Evolutionary conservation across 2,797 vertebrate species (phyloP).

Genomic region (Urophycis tenuis): DNA sequence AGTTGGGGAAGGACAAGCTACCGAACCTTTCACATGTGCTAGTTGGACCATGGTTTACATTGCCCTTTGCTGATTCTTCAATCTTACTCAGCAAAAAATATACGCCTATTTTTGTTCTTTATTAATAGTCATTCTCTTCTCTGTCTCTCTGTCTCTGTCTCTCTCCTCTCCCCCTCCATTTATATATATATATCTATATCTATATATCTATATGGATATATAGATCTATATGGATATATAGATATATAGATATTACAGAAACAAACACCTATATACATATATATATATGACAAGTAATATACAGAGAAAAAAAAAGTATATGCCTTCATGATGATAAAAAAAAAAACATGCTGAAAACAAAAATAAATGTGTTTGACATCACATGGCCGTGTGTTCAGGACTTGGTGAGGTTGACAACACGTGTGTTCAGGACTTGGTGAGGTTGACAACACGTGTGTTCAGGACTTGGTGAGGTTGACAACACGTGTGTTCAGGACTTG

Average conservation of each 20-base stretch:
- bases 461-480: constrained; percentile 68
- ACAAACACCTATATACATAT: constrained; percentile 57
- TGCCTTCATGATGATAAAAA: constrained; percentile 74
- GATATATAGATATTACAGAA: constrained; percentile 46
- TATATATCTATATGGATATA: constrained; percentile 66
- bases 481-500: constrained; percentile 71
- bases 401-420: constrained; percentile 68
- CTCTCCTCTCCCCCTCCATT: constrained; percentile 25
- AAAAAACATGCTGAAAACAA: constrained; percentile 87
- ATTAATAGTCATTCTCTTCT: constrained; percentile 74
- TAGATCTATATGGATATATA: constrained; percentile 35
- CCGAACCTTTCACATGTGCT: constrained; percentile 73
- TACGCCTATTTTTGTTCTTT: constrained; percentile 83
- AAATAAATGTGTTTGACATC: constrained; percentile 87
- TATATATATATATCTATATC: constrained; percentile 75
- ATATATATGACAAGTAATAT: constrained; percentile 79
- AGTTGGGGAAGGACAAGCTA: constrained; percentile 76
- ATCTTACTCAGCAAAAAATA: constrained; percentile 90
- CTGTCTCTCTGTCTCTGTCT: constrained; percentile 43
- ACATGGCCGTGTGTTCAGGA: constrained; percentile 78
- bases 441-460: constrained; percentile 82
- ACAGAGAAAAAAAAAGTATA: constrained; percentile 74
- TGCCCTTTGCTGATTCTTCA: constrained; percentile 92
- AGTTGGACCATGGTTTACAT: constrained; percentile 92
- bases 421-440: constrained; percentile 68